Evolutionary conservation across 2,888 invertebrate genomes (phyloP).

Genomic region (Coelopa pilipes): DNA sequence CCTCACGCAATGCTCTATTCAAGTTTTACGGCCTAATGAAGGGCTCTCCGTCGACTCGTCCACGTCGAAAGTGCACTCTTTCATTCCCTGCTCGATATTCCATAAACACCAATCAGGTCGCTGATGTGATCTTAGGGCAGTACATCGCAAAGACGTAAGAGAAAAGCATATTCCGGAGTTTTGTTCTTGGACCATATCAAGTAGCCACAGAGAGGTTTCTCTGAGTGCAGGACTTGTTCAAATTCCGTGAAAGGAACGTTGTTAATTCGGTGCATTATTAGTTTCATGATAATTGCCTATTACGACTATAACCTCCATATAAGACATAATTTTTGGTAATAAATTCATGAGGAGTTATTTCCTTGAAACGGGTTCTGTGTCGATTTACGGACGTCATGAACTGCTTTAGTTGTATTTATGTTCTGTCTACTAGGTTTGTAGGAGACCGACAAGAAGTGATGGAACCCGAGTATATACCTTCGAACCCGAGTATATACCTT

Average conservation of each 20-base stretch:
- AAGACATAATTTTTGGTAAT: conserved; percentile 49
- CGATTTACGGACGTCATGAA: background rate
- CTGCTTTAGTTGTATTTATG: conserved; percentile 6
- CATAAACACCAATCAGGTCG: too few species aligned
- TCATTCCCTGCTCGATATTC: conserved; percentile 12
- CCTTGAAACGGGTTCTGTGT: conserved; percentile 13
- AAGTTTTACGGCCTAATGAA: conserved; percentile 58
- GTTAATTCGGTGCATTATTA: conserved; percentile 44
- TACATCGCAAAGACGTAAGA: too few species aligned
- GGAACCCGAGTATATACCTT: background rate
- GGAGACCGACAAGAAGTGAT: background rate
- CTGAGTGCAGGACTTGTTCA: background rate
- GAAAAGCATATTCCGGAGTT: too few species aligned
- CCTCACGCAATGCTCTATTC: conserved; percentile 58
- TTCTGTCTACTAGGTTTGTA: background rate
- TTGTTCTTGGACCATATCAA: too few species aligned
- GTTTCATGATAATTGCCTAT: conserved; percentile 48
- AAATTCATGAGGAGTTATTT: conserved; percentile 37
- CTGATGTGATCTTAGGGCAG: too few species aligned
- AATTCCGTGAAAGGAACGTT: conserved; percentile 25
- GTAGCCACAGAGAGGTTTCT: background rate
- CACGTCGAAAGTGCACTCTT: conserved; percentile 29
- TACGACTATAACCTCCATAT: conserved; percentile 43
- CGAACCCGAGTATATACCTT: conserved; percentile 9
- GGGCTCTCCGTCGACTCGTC: conserved; percentile 41